These are phyloP conservation scores for Pionites leucogaster DNA, from an alignment of 2,113 vertebrate genomes.

Conservation along the genomic window DNA sequence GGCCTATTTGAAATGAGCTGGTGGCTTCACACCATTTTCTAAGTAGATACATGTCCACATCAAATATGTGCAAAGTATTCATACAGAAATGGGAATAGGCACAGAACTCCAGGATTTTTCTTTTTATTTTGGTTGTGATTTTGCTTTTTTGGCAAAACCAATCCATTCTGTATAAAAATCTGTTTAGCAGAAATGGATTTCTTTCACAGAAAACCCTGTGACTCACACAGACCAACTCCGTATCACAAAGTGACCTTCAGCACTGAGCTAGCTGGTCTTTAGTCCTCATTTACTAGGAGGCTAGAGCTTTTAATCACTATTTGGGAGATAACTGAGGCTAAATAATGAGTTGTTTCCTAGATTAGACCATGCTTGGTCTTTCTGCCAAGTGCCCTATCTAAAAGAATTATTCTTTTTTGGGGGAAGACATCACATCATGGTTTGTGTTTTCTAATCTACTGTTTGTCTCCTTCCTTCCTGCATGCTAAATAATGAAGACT, in stretches of 20 bases:
- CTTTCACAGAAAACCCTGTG: neutral
- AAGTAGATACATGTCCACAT: neutral
- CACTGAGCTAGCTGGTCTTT: neutral
- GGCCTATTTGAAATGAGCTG: neutral
- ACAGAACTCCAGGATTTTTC: neutral
- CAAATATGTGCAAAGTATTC: neutral
- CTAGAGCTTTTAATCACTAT: neutral
- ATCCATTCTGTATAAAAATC: neutral
- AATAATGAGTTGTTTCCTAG: neutral
- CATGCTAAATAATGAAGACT: neutral
- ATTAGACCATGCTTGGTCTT: neutral
- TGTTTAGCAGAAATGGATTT: neutral
- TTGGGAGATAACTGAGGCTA: neutral
- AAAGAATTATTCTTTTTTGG: neutral
- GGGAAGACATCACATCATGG: neutral
- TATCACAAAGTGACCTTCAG: neutral
- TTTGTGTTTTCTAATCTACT: neutral
- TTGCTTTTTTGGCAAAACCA: neutral
- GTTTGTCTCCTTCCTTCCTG: neutral
- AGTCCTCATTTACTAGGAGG: neutral
- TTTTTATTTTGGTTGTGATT: neutral
- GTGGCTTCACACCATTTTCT: neutral
- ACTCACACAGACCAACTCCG: neutral
- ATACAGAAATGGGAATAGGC: neutral
- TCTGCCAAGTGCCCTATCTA: constrained; percentile 22